These are phyloP conservation scores for Fregata magnificens DNA, from an alignment of 2,113 vertebrate genomes.

Conservation along the genomic window DNA sequence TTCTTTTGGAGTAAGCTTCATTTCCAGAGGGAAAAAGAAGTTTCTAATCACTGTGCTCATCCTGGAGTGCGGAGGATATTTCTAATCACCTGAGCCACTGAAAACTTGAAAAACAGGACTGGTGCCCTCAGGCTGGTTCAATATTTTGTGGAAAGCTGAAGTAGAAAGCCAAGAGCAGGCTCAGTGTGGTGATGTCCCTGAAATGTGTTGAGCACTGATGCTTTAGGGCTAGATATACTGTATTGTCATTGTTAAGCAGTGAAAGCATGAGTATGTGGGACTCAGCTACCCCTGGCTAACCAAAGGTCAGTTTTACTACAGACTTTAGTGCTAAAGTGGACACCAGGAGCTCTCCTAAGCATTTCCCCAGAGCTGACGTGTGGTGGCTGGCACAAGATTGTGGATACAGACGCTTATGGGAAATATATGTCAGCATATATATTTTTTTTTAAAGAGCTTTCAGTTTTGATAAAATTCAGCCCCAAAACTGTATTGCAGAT, in stretches of 20 bases:
- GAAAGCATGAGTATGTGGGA: neutral
- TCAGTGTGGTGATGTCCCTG: neutral
- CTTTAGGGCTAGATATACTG: neutral
- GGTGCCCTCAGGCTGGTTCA: neutral
- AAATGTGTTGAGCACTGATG: neutral
- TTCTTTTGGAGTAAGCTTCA: neutral
- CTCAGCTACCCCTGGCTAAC: neutral
- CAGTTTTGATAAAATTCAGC: neutral
- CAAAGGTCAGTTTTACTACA: neutral
- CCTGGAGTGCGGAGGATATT: neutral
- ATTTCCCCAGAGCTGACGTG: neutral
- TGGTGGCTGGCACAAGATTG: neutral
- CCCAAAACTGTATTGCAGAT: neutral
- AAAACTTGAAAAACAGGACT: neutral
- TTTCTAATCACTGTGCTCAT: neutral
- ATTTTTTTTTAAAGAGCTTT: neutral
- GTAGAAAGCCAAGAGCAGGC: neutral
- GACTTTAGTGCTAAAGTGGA: neutral
- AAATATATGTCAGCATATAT: neutral
- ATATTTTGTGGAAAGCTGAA: neutral
- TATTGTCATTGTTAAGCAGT: neutral
- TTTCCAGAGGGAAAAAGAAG: neutral
- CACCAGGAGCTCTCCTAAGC: neutral
- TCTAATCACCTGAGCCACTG: neutral
- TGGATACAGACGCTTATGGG: neutral